Base-by-base conservation (phyloP, 2,888 invertebrate species). In the Drosophila pseudotalamancana region DNA sequence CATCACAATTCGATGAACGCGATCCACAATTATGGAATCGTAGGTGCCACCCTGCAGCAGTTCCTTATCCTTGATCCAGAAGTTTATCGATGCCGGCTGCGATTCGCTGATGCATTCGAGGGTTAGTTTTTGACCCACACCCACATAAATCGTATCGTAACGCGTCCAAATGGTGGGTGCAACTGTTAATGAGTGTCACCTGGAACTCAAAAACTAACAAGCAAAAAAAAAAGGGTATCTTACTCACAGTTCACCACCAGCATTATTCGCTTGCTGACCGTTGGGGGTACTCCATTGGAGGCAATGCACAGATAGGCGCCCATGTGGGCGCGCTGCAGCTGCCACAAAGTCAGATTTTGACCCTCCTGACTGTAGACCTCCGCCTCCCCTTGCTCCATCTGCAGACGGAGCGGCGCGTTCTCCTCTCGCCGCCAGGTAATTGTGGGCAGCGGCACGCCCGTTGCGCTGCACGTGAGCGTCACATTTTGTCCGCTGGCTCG, bases 351-450 rank as follows among this genome's bases (percentile, higher is more conserved):
- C 18, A 91, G 71, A 73, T 90, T 91, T 9, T 87, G 83, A 0
- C 91, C 90, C 61, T 91, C 91, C 8, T 88, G 59, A 49, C 89
- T 91, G 53, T 88, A 89, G 6, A 91, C 73, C 40, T 90, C 85
- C 6, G 76, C 74, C 21, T 25, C 8, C 19, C n/a, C n/a, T n/a
- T 29, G 23, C 5, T 39, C 39, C 4, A 14, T 18, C 2, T 43
- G 14, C 5, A 71, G 25, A 43, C 56, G 51, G 1, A 55, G 71
- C 25, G 94, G 92, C 40, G 94, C 93, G 16, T 95, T 95, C 60
- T 95, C 95, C 90, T 97, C 97, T 32, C 96, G 93, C 70, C 96
- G 93, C 98, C 98, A 98, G 55, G 95, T 96, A 72, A 98, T 96
- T 11, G 93, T 94, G 0, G 98, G 98, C 49, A 94, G 92, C 0